Percentiles rank a stretch among this genome's conserved stretches.
These are phyloP conservation scores for Myopa tessellatipennis DNA, from an alignment of 2,888 invertebrate genomes.

Conservation along the genomic window DNA sequence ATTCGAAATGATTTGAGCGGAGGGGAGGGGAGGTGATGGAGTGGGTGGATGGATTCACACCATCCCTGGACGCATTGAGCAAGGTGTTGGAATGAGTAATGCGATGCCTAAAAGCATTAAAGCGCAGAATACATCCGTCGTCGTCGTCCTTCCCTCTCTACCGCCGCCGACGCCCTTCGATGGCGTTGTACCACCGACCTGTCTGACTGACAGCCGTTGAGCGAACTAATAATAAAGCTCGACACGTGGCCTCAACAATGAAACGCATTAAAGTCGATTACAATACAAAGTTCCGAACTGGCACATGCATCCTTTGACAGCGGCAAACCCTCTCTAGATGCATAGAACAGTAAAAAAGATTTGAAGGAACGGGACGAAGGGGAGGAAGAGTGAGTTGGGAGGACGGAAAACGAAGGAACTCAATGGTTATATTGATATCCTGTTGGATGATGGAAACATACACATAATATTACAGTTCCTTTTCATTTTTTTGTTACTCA, in stretches of 20 bases:
- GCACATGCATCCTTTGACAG: conserved; percentile 30
- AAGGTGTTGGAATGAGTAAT: conserved; percentile 57
- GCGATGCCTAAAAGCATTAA: conserved; percentile 65
- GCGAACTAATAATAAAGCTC: conserved; percentile 67
- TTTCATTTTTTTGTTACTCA: not conserved
- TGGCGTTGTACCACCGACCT: conserved; percentile 4
- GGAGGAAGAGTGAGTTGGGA: not conserved
- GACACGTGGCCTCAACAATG: conserved; percentile 69
- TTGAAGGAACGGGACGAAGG: not conserved
- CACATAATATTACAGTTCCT: not conserved
- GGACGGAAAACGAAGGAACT: conserved; percentile 13
- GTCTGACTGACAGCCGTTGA: conserved; percentile 49
- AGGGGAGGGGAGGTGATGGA: no score
- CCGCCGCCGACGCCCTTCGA: conserved; percentile 22
- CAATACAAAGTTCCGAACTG: conserved; percentile 54
- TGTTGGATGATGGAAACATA: conserved; percentile 32
- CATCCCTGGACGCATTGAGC: not conserved
- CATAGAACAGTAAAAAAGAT: not conserved
- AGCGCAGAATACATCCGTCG: conserved; percentile 60
- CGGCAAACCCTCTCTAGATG: not conserved
- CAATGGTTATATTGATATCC: conserved; percentile 45
- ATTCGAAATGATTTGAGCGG: not conserved
- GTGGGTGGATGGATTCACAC: not conserved
- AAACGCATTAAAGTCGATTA: conserved; percentile 69
- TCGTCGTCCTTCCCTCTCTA: conserved; percentile 42